A percentile compares a stretch with the other conserved stretches of the same genome.
Evolutionary conservation across 1,140 invertebrate species (phyloP).

Genomic region (Phthorimaea operculella): DNA sequence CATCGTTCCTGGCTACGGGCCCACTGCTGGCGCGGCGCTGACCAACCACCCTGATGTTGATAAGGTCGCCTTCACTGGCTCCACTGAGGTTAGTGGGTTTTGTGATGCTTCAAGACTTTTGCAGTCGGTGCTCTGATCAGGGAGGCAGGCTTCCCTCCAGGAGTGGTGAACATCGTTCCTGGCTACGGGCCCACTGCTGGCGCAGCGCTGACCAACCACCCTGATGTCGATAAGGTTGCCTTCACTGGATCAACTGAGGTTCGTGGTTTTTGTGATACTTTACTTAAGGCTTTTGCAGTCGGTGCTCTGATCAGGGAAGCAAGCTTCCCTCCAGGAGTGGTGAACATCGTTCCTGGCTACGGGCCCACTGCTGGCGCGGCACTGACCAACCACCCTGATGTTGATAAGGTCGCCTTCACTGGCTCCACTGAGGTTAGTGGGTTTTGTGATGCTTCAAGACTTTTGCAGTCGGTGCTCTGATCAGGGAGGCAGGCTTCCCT

Average conservation of each 20-base stretch:
- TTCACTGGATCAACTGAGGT: too few species aligned
- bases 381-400: conserved; percentile 71
- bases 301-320: conserved; percentile 74
- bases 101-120: not conserved
- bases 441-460: conserved; percentile 59
- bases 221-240: too few species aligned
- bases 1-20: conserved; percentile 72
- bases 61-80: conserved; percentile 80
- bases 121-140: too few species aligned
- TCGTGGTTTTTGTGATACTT: too few species aligned
- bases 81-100: conserved; percentile 46
- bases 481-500: conserved; percentile 78
- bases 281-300: conserved; percentile 72
- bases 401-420: conserved; percentile 81
- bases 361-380: conserved; percentile 76
- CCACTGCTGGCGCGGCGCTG: conserved; percentile 75
- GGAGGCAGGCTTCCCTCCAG: too few species aligned
- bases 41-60: conserved; percentile 73
- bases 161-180: too few species aligned
- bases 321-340: conserved; percentile 76
- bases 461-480: conserved; percentile 73
- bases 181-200: too few species aligned
- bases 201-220: too few species aligned
- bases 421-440: conserved; percentile 66
- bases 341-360: conserved; percentile 73